Conservation (phyloP, 2,888 invertebrate genomes). For the Pachymerium ferrugineum region DNA sequence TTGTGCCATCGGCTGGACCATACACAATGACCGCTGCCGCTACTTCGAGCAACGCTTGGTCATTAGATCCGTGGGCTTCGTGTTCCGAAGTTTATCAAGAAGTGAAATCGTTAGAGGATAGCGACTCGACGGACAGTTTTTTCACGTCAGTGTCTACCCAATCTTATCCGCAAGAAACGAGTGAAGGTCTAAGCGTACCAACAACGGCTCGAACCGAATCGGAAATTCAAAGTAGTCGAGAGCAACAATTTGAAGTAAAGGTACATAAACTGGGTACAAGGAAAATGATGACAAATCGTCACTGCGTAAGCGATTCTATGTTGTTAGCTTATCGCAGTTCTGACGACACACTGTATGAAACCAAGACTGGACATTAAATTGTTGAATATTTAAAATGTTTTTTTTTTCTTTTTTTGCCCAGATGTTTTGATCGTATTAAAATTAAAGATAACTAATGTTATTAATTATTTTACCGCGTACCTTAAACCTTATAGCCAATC, state of each 20-base stretch:
- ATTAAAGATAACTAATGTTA: not conserved
- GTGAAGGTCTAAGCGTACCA: not conserved
- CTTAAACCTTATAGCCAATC: constrained; percentile 77
- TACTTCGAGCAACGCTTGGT: not conserved
- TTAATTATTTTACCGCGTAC: constrained; percentile 29
- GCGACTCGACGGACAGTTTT: not conserved
- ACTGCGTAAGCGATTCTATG: not conserved
- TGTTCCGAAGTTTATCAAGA: not conserved
- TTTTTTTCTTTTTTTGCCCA: too few relatives aligned
- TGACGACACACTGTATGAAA: not conserved
- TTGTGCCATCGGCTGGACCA: not conserved
- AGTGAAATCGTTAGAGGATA: not conserved
- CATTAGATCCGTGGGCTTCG: not conserved
- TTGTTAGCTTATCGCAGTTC: not conserved
- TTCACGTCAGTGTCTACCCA: not conserved
- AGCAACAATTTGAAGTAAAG: not conserved
- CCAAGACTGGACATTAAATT: not conserved
- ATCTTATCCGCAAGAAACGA: not conserved
- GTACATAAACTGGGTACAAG: not conserved
- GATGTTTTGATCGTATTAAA: not conserved
- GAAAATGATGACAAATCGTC: not conserved
- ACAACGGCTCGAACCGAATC: not conserved
- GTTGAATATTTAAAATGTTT: not conserved
- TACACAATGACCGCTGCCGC: not conserved
- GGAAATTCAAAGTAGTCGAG: not conserved